Evolutionary conservation across 2,113 vertebrate genomes (phyloP).

Genomic region (Ondatra zibethicus): DNA sequence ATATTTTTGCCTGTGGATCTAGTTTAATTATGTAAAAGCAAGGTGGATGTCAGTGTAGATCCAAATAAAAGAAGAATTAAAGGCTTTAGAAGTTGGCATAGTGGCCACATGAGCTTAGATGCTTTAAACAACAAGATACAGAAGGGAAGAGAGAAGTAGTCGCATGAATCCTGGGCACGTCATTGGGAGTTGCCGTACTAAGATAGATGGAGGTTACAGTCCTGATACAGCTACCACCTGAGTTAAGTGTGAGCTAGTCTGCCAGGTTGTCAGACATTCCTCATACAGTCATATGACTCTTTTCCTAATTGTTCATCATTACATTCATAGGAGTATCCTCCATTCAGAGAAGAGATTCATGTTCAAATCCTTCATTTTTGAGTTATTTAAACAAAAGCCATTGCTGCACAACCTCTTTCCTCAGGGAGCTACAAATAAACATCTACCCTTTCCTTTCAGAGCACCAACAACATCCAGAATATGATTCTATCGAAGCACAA

Average conservation of each 20-base stretch:
- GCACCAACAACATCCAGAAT: not conserved
- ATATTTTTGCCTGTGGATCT: not conserved
- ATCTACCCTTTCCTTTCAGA: not conserved
- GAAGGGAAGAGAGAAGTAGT: not conserved
- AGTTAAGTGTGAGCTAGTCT: not conserved
- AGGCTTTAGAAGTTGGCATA: not conserved
- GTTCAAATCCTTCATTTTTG: not conserved
- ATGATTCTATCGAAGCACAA: not conserved
- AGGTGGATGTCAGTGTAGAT: not conserved
- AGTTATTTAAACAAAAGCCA: slow-evolving; percentile 29
- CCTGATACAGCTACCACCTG: not conserved
- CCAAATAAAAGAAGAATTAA: not conserved
- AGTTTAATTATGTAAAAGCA: not conserved
- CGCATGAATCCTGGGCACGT: not conserved
- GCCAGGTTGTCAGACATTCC: not conserved
- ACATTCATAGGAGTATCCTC: not conserved
- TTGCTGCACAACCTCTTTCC: not conserved
- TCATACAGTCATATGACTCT: not conserved
- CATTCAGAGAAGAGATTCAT: not conserved
- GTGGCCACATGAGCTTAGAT: not conserved
- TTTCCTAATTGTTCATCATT: not conserved
- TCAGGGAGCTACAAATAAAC: not conserved
- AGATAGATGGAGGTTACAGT: not conserved
- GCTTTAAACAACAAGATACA: not conserved
- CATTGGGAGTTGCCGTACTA: not conserved